Evolutionary conservation across 2,888 invertebrate species (phyloP), one percentile per base, ranked within the genome.

Genomic region (Watsonalla binaria): DNA sequence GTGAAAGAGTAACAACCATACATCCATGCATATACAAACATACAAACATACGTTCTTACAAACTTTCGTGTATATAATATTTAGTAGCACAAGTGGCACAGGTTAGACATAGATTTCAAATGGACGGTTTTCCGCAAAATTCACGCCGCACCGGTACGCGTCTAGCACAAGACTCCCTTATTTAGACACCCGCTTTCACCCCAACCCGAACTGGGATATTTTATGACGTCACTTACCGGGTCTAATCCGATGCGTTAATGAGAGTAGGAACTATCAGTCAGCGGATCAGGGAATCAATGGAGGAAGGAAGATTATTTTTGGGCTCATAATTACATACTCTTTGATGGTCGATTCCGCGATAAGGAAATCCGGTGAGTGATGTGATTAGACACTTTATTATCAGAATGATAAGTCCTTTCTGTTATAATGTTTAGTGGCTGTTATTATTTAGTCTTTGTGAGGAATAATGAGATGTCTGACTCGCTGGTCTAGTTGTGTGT

Each of bases 201-300:
- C 49, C 39, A 15, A 48, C 48, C 13, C 37, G 42, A 13, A 2
- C 15, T 46, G 7, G 9, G 24, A 46, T 14, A 46, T 46, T 15
- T 46, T 24, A 35, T 57, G 52, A 57, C 51, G 56, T 56, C 46
- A 46, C 47, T 34, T 37, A 50, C 55, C 55, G 58, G 68, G 63
- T 68, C 68, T 54, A 61, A 59, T 56, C 58, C 53, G 57, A 57
- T 62, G 54, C 69, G 76, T 78, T 87, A 87, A 87, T 80, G 84
- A 84, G 84, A 80, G 78, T 76, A 80, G 89, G 87, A 90, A 85
- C 86, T 78, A 82, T 83, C 84, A 77, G 70, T 84, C 83, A 71
- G 60, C 76, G 69, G 65, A 59, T 61, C 56, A 62, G 78, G 78
- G 83, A 85, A 82, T 83, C 77, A 74, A 81, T 81, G 76, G 78